A percentile compares a stretch with the other conserved stretches of the same genome.
Evolutionary conservation across 2,888 invertebrate species (phyloP).

Genomic region (Micropterix aruncella): DNA sequence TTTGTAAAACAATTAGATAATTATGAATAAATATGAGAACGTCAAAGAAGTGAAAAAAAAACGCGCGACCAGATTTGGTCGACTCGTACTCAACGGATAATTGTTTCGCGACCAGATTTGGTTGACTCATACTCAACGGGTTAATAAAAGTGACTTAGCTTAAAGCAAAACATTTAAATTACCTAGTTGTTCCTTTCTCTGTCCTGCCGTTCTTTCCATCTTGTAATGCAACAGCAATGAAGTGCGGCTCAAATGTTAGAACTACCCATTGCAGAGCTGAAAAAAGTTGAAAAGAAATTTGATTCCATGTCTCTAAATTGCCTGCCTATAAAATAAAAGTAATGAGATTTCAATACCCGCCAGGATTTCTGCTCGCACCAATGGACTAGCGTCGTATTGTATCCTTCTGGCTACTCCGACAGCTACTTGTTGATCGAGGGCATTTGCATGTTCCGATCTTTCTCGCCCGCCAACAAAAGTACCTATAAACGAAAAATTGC

Average conservation of each 20-base stretch:
- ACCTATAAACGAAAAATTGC: no score
- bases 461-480: slow-evolving; percentile 75
- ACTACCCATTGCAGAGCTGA: slow-evolving; percentile 68
- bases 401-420: slow-evolving; percentile 71
- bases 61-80: no score
- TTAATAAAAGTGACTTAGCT: neutral
- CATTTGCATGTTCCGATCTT: slow-evolving; percentile 85
- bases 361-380: slow-evolving; percentile 78
- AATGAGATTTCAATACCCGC: no score
- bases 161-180: slow-evolving; percentile 5
- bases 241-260: slow-evolving; percentile 75
- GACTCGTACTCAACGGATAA: no score
- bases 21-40: no score
- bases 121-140: no score
- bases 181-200: slow-evolving; percentile 23
- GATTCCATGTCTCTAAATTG: no score
- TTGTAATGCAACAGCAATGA: slow-evolving; percentile 63
- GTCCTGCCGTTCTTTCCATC: slow-evolving; percentile 20
- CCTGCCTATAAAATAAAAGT: no score
- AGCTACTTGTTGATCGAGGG: slow-evolving; percentile 85
- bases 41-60: no score
- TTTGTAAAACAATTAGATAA: no score
- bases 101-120: no score
- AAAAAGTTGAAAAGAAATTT: no score
- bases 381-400: slow-evolving; percentile 70